A percentile compares a stretch with the other conserved stretches of the same genome.
Conservation (phyloP, 2,113 vertebrate species). For the Zosterops hypoxanthus region DNA sequence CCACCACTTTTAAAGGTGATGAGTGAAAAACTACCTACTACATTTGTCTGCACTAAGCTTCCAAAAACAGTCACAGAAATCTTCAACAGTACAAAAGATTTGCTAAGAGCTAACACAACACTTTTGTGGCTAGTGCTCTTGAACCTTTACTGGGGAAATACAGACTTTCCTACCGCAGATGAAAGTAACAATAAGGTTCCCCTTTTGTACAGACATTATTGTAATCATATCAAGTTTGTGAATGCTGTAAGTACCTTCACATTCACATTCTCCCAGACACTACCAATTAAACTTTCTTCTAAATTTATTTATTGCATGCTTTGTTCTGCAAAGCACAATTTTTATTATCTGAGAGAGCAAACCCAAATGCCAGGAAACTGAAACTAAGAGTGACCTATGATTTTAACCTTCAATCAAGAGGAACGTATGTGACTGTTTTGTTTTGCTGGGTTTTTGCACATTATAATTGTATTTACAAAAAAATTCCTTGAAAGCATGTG, state of each 20-base stretch:
- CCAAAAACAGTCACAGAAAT: not conserved
- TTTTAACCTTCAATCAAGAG: conserved; percentile 55
- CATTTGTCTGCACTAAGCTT: not conserved
- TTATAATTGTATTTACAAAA: conserved; percentile 69
- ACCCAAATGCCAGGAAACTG: conserved; percentile 55
- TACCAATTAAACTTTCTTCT: conserved; percentile 53
- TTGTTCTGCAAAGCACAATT: conserved; percentile 59
- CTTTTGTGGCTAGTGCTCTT: not conserved
- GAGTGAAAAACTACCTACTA: not conserved
- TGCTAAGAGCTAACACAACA: not conserved
- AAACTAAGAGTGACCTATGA: conserved; percentile 66
- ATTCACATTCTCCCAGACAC: not conserved
- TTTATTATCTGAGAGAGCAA: conserved; percentile 65
- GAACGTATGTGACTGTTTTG: conserved; percentile 62
- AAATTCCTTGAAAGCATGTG: conserved; percentile 60
- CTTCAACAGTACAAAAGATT: not conserved
- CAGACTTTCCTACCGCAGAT: not conserved
- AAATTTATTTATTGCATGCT: conserved; percentile 64
- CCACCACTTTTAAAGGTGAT: not conserved
- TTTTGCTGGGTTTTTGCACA: conserved; percentile 66
- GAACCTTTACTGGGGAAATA: not conserved
- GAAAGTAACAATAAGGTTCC: not conserved
- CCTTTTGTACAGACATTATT: not conserved
- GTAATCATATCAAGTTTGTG: not conserved
- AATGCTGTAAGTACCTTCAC: not conserved